A percentile compares a stretch with the other conserved stretches of the same genome.
Evolutionary conservation across 2,888 invertebrate genomes (phyloP).

Genomic region (Anoplius nigerrimus): DNA sequence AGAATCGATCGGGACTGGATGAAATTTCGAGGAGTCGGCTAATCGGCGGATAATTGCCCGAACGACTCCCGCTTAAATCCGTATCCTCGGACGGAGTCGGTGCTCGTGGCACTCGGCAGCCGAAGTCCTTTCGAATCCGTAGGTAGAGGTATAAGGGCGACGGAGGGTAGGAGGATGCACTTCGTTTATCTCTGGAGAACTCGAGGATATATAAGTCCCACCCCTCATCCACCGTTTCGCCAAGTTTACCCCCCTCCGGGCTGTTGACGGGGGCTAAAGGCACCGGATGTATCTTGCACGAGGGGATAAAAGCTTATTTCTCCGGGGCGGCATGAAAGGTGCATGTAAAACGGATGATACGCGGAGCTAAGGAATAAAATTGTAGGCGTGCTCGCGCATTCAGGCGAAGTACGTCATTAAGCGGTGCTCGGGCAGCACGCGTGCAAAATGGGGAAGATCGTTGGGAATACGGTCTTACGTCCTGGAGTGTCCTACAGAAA

Average conservation of each 20-base stretch:
- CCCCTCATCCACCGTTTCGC: constrained; percentile 3
- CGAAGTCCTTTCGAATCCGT: background rate
- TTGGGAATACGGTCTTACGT: constrained; percentile 1
- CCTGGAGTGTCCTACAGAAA: background rate
- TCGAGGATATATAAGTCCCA: background rate
- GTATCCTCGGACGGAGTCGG: too few relatives aligned
- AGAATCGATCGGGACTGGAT: too few relatives aligned
- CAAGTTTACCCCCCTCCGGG: background rate
- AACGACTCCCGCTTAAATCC: too few relatives aligned
- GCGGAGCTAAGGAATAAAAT: background rate
- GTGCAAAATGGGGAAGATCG: background rate
- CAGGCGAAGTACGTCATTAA: constrained; percentile 3
- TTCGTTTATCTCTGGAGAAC: too few relatives aligned
- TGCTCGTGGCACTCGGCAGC: background rate
- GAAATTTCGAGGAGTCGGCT: too few relatives aligned
- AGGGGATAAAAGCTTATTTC: constrained; percentile 6
- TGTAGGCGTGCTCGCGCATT: background rate
- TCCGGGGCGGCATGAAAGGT: constrained; percentile 1
- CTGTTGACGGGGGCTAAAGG: background rate
- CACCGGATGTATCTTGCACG: background rate
- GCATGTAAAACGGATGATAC: background rate
- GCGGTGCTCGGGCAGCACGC: background rate
- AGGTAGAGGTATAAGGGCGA: too few relatives aligned
- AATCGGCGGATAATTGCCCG: too few relatives aligned
- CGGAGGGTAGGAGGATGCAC: too few relatives aligned